phyloP scores from a whole-genome alignment of 2,797 vertebrate species.

The Champsocephalus esox region DNA sequence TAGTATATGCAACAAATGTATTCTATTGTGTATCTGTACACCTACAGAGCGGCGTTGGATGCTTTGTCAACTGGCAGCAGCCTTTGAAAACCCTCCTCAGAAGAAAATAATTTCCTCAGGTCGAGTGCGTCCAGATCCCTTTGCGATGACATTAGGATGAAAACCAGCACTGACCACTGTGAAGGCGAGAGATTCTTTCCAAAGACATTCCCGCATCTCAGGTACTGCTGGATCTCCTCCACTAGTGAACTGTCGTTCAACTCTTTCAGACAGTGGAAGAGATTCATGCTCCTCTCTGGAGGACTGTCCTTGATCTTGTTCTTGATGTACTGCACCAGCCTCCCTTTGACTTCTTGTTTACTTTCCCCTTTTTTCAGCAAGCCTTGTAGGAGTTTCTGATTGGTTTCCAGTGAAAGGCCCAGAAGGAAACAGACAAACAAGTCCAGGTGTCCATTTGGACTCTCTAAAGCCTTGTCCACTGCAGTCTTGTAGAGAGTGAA shows the following conservation, averaged over 20 bases:
- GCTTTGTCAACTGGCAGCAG: conserved; percentile 49
- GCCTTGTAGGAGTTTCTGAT: conserved; percentile 40
- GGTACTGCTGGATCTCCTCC: conserved; percentile 38
- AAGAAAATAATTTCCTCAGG: conserved; percentile 45
- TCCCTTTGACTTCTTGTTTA: neutral
- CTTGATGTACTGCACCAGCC: conserved; percentile 34
- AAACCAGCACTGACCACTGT: conserved; percentile 40
- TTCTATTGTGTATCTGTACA: neutral
- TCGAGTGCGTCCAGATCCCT: conserved; percentile 38
- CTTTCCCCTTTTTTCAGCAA: conserved; percentile 17
- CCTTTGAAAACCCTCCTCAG: conserved; percentile 29
- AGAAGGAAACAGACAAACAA: conserved; percentile 61
- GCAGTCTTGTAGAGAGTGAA: conserved; percentile 33
- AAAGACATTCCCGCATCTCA: conserved; percentile 10
- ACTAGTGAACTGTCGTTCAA: conserved; percentile 42
- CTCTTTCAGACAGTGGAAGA: conserved; percentile 57
- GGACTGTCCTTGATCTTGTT: conserved; percentile 8
- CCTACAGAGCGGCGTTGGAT: conserved; percentile 48
- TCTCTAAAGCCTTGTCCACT: conserved; percentile 44
- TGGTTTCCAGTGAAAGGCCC: conserved; percentile 50
- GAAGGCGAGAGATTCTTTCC: conserved; percentile 12
- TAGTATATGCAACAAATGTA: neutral
- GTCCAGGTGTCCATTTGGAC: conserved; percentile 59
- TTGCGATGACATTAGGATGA: conserved; percentile 47
- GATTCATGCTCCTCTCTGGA: conserved; percentile 44